Evolutionary conservation across 2,888 invertebrate species (phyloP).

Genomic region (Mystacides longicornis): DNA sequence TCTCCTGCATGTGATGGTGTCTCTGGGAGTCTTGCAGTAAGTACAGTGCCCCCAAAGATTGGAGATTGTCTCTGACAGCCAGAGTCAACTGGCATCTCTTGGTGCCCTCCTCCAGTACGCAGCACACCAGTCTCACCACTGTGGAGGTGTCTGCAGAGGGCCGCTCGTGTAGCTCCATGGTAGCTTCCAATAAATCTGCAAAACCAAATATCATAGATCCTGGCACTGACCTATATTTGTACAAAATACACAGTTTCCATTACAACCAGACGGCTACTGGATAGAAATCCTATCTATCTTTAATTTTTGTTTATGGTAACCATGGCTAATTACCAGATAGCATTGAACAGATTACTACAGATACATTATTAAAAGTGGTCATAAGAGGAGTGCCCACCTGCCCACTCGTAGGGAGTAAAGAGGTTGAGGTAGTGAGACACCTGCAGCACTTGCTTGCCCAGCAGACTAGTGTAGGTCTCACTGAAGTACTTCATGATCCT

Average conservation of each 20-base stretch:
- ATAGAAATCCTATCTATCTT: too few species aligned
- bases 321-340: too few species aligned
- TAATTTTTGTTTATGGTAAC: too few species aligned
- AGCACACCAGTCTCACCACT: constrained; percentile 39
- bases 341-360: too few species aligned
- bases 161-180: constrained; percentile 33
- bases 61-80: constrained; percentile 36
- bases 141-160: constrained; percentile 37
- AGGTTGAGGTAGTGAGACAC: constrained; percentile 44
- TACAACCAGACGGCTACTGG: too few species aligned
- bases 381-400: constrained; percentile 42
- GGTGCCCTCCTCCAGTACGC: constrained; percentile 41
- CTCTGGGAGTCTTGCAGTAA: constrained; percentile 34
- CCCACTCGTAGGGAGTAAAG: constrained; percentile 49
- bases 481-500: constrained; percentile 37
- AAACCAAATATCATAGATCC: too few species aligned
- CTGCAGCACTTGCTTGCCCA: constrained; percentile 49
- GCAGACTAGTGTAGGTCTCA: constrained; percentile 48
- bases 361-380: too few species aligned
- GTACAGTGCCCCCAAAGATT: constrained; percentile 35
- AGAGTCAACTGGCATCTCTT: constrained; percentile 38
- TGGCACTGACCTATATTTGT: too few species aligned
- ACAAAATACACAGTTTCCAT: too few species aligned
- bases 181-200: constrained; percentile 39
- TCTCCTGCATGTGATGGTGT: constrained; percentile 37